These are phyloP conservation scores for Lagria hirta DNA, from an alignment of 2,888 invertebrate species.

Conservation along the genomic window DNA sequence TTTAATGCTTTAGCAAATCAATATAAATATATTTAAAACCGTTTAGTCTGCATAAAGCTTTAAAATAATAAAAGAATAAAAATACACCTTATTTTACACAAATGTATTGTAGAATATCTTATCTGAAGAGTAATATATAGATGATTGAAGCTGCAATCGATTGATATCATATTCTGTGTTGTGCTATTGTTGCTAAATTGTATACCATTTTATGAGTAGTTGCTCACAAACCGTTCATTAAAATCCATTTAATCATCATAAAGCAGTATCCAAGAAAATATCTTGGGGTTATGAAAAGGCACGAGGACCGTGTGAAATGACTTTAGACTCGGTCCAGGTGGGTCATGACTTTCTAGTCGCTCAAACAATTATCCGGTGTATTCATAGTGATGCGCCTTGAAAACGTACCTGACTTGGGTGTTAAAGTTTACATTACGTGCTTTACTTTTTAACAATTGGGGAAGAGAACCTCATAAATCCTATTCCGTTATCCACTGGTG, in stretches of 20 bases:
- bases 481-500: constrained; percentile 36
- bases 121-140: too few species aligned
- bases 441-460: constrained; percentile 41
- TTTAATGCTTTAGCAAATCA: too few species aligned
- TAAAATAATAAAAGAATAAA: too few species aligned
- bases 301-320: constrained; percentile 47
- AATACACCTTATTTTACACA: too few species aligned
- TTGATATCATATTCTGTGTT: too few species aligned
- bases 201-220: constrained; percentile 13
- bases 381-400: constrained; percentile 1
- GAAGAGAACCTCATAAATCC: constrained; percentile 39
- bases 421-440: constrained; percentile 39
- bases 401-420: constrained; percentile 23
- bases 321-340: constrained; percentile 44
- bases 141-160: too few species aligned
- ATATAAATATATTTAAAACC: too few species aligned
- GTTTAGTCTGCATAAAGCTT: too few species aligned
- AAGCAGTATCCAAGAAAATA: constrained; percentile 30
- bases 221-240: constrained; percentile 31
- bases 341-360: constrained; percentile 37
- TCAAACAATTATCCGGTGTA: constrained; percentile 25
- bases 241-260: constrained; percentile 40
- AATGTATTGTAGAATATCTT: too few species aligned
- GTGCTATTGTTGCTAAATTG: constrained; percentile 2
- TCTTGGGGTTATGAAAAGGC: constrained; percentile 37